Evolutionary conservation across 2,113 vertebrate genomes (phyloP).

Genomic region (Rallus limicola): DNA sequence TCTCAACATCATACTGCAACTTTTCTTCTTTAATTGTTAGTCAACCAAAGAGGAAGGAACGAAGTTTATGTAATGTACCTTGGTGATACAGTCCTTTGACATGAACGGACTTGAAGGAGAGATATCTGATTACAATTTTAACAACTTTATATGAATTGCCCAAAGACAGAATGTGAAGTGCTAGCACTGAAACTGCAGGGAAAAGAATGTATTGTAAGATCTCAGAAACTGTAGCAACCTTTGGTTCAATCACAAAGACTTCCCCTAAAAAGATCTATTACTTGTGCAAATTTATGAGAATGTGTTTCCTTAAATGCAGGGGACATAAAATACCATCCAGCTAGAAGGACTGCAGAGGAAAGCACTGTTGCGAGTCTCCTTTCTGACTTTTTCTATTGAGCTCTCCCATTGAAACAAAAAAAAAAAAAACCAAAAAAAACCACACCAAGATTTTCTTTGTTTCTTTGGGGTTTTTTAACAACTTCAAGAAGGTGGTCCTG

Average conservation of each 20-base stretch:
- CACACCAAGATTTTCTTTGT: accelerated
- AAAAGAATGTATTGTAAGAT: not conserved
- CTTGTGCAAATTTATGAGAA: not conserved
- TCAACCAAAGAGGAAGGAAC: not conserved
- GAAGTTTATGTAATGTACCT: not conserved
- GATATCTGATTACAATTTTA: not conserved
- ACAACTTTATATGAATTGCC: not conserved
- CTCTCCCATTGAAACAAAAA: not conserved
- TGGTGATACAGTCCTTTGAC: not conserved
- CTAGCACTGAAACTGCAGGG: not conserved
- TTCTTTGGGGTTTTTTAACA: accelerated
- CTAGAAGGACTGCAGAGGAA: not conserved
- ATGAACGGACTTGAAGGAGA: not conserved
- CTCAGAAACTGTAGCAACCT: not conserved
- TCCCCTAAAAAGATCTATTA: not conserved
- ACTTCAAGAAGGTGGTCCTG: not conserved
- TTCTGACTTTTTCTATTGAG: not conserved
- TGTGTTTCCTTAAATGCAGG: not conserved
- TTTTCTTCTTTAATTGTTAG: not conserved
- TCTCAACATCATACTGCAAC: not conserved
- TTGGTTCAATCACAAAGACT: not conserved
- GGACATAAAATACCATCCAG: not conserved
- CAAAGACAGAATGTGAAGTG: not conserved
- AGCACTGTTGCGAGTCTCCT: not conserved
- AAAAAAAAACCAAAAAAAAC: not conserved